Base-by-base conservation (phyloP, 2,888 invertebrate species). In the Chrysolina americana region DNA sequence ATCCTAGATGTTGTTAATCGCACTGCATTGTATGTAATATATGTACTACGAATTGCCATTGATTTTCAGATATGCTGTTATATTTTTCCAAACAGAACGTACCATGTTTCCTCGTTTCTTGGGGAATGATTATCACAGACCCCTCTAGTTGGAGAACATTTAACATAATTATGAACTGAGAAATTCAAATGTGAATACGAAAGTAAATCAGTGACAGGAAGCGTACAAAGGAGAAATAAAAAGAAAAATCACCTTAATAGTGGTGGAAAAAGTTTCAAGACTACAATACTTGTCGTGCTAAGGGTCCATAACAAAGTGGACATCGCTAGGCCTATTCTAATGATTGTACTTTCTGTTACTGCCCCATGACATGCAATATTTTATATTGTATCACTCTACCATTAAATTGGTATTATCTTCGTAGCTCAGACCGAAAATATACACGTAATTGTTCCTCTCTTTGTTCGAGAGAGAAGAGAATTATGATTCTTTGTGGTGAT, bases 361-460 rank as follows among this genome's bases (percentile, higher is more conserved):
- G 68, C 72, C 75, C 21, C 44, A 73, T 62, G 77, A 77, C 81
- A 81, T 80, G 82, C 81, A 73, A 80, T 80, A 80, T 80, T 82
- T 82, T 81, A 81, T 82, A 82, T 81, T 82, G 81, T 80, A 82
- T 81, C 82, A 81, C 78, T 78, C 78, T 65, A 75, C 80, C 82
- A 81, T 82, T 81, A 81, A 80, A 77, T 77, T 80, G 79, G 78
- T 79, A 81, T 82, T 81, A 82, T 80, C 79, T 78, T 80, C 76
- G 76, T 71, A 65, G 74, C 73, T 73, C 62, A 68, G 44, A 23
- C 21, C 68, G 21, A 21, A 68, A 71, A 72, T 59, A 68, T 70
- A 64, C 76, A 76, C 74, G 74, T 72, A 41, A 74, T 50, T 66
- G 72, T 36, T 41, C 21, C 19, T 50, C 53, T 56, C 48, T 68